Percentiles rank a stretch among this genome's conserved stretches.
phyloP scores from a whole-genome alignment of 2,888 invertebrate species.

The Amphipyra berbera region DNA sequence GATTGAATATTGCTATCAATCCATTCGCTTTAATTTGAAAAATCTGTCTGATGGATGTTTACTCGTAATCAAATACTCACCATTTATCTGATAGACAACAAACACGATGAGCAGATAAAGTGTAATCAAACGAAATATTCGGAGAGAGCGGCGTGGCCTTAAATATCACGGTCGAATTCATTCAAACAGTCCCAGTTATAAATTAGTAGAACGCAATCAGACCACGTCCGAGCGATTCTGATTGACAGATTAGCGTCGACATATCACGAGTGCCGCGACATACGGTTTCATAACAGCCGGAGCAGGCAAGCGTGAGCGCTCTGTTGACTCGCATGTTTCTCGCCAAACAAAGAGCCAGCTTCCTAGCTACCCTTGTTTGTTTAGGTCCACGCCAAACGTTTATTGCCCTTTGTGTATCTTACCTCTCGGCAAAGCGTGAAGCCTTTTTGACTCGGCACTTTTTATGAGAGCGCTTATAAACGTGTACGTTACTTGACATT shows the following conservation, averaged over 20 bases:
- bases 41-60: background rate
- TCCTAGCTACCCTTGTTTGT: slow-evolving; percentile 89
- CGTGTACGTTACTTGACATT: slow-evolving; percentile 78
- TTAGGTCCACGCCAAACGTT: slow-evolving; percentile 88
- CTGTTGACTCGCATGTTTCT: slow-evolving; percentile 88
- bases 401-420: slow-evolving; percentile 88
- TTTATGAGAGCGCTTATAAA: slow-evolving; percentile 85
- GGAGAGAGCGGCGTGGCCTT: slow-evolving; percentile 30
- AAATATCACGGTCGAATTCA: slow-evolving; percentile 48
- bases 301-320: slow-evolving; percentile 62
- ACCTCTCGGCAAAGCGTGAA: slow-evolving; percentile 86
- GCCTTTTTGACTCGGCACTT: slow-evolving; percentile 89
- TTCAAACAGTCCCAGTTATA: slow-evolving; percentile 35
- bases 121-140: slow-evolving; percentile 40
- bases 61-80: slow-evolving; percentile 27
- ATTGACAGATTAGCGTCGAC: slow-evolving; percentile 77
- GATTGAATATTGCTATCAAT: slow-evolving; percentile 1
- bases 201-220: slow-evolving; percentile 50
- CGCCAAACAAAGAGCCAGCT: slow-evolving; percentile 87
- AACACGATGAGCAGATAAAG: slow-evolving; percentile 26
- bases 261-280: slow-evolving; percentile 59
- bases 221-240: slow-evolving; percentile 57
- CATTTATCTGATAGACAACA: slow-evolving; percentile 27
- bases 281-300: slow-evolving; percentile 64
- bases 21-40: background rate